Conservation (phyloP, 2,113 vertebrate genomes). For the Puma concolor region DNA sequence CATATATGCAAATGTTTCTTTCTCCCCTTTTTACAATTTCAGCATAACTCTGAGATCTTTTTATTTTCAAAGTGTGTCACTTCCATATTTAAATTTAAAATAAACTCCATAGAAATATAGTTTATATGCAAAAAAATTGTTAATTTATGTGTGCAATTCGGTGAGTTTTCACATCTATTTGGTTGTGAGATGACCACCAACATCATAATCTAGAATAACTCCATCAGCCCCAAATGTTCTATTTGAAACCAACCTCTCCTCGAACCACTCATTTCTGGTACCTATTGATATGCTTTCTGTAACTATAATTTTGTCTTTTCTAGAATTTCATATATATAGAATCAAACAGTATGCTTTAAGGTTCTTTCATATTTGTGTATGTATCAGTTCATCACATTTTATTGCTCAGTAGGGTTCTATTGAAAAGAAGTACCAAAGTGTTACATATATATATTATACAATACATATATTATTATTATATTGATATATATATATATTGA, state of each 20-base stretch:
- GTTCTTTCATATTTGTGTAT: neutral
- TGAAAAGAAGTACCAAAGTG: neutral
- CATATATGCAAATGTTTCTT: neutral
- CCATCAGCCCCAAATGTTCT: neutral
- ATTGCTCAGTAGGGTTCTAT: neutral
- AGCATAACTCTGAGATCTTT: neutral
- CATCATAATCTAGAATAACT: neutral
- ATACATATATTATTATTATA: no score
- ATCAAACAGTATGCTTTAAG: neutral
- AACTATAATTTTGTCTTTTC: neutral
- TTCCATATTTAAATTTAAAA: neutral
- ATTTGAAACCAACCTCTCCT: neutral
- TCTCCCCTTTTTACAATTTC: neutral
- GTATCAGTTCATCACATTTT: neutral
- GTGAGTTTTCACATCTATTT: neutral
- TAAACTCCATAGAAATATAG: neutral
- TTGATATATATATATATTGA: no score
- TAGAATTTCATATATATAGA: neutral
- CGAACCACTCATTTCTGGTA: neutral
- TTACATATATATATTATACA: no score
- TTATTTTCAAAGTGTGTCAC: neutral
- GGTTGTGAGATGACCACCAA: neutral
- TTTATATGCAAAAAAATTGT: neutral
- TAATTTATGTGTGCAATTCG: neutral
- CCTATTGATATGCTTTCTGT: neutral